These are phyloP conservation scores for Oriolus oriolus DNA, from an alignment of 2,113 vertebrate genomes.

Conservation along the genomic window DNA sequence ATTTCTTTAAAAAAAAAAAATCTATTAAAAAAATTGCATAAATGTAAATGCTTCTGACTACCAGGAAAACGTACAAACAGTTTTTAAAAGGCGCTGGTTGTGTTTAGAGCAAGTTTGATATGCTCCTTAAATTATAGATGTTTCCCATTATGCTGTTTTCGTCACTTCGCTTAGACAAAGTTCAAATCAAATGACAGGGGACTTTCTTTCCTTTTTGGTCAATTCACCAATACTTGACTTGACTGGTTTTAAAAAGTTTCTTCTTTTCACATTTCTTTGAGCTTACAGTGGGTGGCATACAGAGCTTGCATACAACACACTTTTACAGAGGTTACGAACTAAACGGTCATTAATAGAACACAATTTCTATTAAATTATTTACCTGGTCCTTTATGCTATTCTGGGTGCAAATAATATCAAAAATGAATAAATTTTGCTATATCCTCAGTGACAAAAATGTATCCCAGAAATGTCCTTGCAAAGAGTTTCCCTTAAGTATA, in stretches of 20 bases:
- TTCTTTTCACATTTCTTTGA: constrained; percentile 49
- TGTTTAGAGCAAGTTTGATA: constrained; percentile 64
- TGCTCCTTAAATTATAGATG: constrained; percentile 55
- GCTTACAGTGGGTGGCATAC: constrained; percentile 72
- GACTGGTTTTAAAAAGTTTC: constrained; percentile 48
- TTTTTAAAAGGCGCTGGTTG: constrained; percentile 74
- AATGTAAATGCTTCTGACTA: constrained; percentile 75
- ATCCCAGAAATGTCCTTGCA: constrained; percentile 77
- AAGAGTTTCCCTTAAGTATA: constrained; percentile 80
- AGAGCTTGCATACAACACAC: constrained; percentile 70
- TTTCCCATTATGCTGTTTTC: constrained; percentile 29
- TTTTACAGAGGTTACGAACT: constrained; percentile 65
- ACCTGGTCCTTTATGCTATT: constrained; percentile 73
- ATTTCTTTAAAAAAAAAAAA: constrained; percentile 68
- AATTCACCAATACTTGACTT: constrained; percentile 48
- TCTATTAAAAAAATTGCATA: constrained; percentile 74
- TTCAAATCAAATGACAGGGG: constrained; percentile 51
- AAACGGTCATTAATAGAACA: constrained; percentile 62
- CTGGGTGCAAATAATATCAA: constrained; percentile 69
- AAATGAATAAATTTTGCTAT: constrained; percentile 70
- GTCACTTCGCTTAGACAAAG: constrained; percentile 54
- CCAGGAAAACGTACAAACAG: constrained; percentile 71
- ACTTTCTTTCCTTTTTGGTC: constrained; percentile 28
- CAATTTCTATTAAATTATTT: constrained; percentile 70
- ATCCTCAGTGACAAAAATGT: constrained; percentile 77